Evolutionary conservation across 1,140 invertebrate genomes (phyloP).

Genomic region (Nautilus pompilius): DNA sequence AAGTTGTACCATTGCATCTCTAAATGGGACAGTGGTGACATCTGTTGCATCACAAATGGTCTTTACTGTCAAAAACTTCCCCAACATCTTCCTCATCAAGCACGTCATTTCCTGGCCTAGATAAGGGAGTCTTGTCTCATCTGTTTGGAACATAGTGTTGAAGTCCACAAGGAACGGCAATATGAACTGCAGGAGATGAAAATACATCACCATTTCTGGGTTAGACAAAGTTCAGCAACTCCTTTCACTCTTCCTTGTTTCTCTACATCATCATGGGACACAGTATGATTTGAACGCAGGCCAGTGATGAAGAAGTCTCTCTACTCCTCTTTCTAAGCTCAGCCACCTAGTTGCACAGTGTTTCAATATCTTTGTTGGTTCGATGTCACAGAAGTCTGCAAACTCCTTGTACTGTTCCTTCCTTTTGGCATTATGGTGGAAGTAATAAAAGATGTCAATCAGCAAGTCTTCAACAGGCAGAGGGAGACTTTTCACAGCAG

Average conservation of each 20-base stretch:
- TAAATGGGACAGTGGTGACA: not conserved
- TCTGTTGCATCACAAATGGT: not conserved
- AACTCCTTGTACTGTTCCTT: conserved; percentile 11
- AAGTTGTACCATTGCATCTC: not conserved
- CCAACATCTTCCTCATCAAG: conserved; percentile 11
- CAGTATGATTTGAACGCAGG: conserved; percentile 11
- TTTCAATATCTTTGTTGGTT: conserved; percentile 20
- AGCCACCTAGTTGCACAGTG: conserved; percentile 26
- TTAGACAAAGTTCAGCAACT: not conserved
- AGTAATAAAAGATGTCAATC: conserved; percentile 15
- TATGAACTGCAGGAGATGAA: conserved; percentile 8
- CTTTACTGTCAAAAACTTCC: conserved; percentile 5
- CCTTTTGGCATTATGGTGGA: conserved; percentile 14
- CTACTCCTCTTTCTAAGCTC: conserved; percentile 12
- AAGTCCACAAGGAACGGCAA: conserved; percentile 14
- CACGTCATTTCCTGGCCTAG: conserved; percentile 2
- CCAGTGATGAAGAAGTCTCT: conserved; percentile 20
- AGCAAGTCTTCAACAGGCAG: conserved; percentile 9
- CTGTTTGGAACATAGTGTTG: conserved; percentile 13
- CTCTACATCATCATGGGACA: conserved; percentile 11
- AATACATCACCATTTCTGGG: conserved; percentile 12
- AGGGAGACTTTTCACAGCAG: conserved; percentile 10
- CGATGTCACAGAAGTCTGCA: conserved; percentile 14
- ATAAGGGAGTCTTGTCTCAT: conserved; percentile 4
- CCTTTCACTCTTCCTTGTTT: conserved; percentile 7